These are phyloP conservation scores for Dicranocentrus wangi DNA, from an alignment of 2,888 invertebrate species.

Conservation along the genomic window DNA sequence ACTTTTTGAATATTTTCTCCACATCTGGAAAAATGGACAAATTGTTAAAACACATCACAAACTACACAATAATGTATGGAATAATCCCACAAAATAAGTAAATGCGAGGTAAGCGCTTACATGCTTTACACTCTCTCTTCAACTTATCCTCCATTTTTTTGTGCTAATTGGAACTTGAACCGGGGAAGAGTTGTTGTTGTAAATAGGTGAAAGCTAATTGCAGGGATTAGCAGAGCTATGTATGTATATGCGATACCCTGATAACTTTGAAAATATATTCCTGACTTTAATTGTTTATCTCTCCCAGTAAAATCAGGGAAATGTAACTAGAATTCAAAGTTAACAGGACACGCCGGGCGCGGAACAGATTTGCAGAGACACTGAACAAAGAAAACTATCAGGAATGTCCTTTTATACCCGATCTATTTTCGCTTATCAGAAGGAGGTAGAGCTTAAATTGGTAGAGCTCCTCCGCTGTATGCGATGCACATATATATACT, in stretches of 20 bases:
- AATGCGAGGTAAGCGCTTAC: slow-evolving; percentile 25
- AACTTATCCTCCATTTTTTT: slow-evolving; percentile 54
- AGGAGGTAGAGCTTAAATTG: not conserved
- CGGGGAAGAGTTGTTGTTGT: too few species aligned
- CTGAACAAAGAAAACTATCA: slow-evolving; percentile 31
- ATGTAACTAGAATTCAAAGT: too few species aligned
- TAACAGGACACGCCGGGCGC: too few species aligned
- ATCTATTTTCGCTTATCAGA: slow-evolving; percentile 36
- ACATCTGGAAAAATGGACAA: slow-evolving; percentile 55
- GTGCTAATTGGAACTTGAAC: too few species aligned
- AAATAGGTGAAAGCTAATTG: too few species aligned
- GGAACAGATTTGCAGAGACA: not conserved
- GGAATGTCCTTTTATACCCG: slow-evolving; percentile 35
- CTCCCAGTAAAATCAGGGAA: too few species aligned
- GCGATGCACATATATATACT: not conserved
- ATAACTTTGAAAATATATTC: too few species aligned
- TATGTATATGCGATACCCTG: too few species aligned
- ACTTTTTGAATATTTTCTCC: slow-evolving; percentile 69
- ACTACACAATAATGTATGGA: not conserved
- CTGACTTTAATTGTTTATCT: too few species aligned
- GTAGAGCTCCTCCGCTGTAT: not conserved
- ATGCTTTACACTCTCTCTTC: slow-evolving; percentile 49
- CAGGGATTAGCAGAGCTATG: too few species aligned
- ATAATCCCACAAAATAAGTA: not conserved
- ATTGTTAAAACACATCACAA: not conserved